Conservation (phyloP, 2,113 vertebrate genomes). For the Cyanocitta stelleri region DNA sequence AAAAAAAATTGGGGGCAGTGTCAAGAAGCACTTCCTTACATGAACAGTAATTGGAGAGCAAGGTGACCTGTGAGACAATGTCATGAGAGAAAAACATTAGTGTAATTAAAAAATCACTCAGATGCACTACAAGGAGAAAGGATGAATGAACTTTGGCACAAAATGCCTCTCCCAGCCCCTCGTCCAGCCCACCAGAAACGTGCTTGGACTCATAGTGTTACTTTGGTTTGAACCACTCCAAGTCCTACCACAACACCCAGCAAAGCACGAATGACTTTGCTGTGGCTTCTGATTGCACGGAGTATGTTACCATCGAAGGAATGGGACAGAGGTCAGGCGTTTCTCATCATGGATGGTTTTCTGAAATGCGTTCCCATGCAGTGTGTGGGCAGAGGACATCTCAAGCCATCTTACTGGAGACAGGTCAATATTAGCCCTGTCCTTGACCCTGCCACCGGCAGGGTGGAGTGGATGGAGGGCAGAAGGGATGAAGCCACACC, state of each 20-base stretch:
- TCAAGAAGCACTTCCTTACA: constrained; percentile 35
- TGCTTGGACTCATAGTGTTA: neutral
- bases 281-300: neutral
- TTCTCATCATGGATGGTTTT: neutral
- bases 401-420: neutral
- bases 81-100: constrained; percentile 22
- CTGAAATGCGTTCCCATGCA: neutral
- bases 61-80: constrained; percentile 26
- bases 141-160: constrained; percentile 19
- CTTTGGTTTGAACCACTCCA: neutral
- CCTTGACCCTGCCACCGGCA: rapidly evolving
- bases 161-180: neutral
- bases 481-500: neutral
- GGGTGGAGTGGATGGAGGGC: neutral
- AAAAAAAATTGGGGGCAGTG: constrained; percentile 21
- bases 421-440: neutral
- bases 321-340: neutral
- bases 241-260: neutral
- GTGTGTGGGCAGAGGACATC: neutral
- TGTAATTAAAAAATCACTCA: constrained; percentile 51
- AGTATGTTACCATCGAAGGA: neutral
- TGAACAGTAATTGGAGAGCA: constrained; percentile 23
- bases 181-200: neutral
- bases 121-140: neutral
- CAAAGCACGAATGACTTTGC: neutral